A percentile compares a stretch with the other conserved stretches of the same genome.
phyloP scores from a whole-genome alignment of 1,140 invertebrate species.

The Pogonognathellus flavescens region DNA sequence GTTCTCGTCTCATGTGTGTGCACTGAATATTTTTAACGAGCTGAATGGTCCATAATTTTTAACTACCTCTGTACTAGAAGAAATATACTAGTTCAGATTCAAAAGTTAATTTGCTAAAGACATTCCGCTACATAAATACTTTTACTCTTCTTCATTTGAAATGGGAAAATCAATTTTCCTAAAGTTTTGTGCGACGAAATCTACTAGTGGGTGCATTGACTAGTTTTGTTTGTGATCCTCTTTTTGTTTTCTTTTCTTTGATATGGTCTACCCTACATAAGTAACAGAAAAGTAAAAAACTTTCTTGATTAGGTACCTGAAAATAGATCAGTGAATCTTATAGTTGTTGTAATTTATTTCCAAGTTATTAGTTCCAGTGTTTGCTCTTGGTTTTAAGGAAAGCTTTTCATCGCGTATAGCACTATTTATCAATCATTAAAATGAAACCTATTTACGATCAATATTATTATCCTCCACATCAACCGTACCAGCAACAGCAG shows the following conservation, averaged over 20 bases:
- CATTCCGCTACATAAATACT: no score
- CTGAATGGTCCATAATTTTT: no score
- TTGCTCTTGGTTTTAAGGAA: conserved; percentile 17
- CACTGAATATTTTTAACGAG: no score
- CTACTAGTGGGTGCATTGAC: not conserved
- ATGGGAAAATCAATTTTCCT: not conserved
- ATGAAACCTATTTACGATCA: conserved; percentile 46
- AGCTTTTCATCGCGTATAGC: not conserved
- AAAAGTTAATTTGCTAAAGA: no score
- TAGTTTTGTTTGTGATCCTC: not conserved
- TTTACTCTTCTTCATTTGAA: not conserved
- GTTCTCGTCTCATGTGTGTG: no score
- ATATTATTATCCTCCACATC: conserved; percentile 39
- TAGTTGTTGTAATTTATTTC: conserved; percentile 1
- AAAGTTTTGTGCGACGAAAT: not conserved
- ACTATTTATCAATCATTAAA: conserved; percentile 32
- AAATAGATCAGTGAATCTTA: conserved; percentile 18
- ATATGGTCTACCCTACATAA: no score
- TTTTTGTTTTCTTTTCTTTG: not conserved
- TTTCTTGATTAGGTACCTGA: not conserved
- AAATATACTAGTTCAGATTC: no score
- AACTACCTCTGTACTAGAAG: no score
- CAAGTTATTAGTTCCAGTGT: conserved; percentile 34
- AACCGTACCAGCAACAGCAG: conserved; percentile 24
- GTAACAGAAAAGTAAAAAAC: no score